Evolutionary conservation across 2,888 invertebrate species (phyloP).

Genomic region (Drosophila suboccidentalis): DNA sequence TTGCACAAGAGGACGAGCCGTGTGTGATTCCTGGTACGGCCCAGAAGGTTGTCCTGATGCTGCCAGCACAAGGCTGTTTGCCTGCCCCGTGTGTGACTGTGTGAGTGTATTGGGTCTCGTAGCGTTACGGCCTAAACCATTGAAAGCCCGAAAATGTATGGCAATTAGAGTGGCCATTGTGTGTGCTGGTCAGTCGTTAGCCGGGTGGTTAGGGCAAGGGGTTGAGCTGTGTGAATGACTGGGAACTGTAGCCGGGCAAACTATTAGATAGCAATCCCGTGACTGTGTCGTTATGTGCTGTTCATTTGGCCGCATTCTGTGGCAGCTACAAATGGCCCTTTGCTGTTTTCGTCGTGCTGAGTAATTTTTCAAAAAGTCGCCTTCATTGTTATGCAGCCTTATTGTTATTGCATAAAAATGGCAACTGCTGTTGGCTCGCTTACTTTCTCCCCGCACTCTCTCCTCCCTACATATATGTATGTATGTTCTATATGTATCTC

Average conservation of each 20-base stretch:
- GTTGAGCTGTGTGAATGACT: neutral
- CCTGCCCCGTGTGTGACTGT: conserved; percentile 26
- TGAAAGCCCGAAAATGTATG: conserved; percentile 82
- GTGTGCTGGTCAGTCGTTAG: conserved; percentile 41
- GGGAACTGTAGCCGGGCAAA: conserved; percentile 57
- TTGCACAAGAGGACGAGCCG: conserved; percentile 46
- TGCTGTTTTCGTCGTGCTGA: conserved; percentile 57
- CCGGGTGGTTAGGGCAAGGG: neutral
- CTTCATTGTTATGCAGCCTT: conserved; percentile 78
- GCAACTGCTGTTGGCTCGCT: conserved; percentile 28
- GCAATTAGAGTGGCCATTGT: conserved; percentile 83
- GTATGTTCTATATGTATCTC: neutral
- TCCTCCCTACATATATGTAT: neutral
- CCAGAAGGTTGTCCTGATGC: conserved; percentile 1
- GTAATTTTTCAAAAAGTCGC: conserved; percentile 74
- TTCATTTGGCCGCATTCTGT: conserved; percentile 80
- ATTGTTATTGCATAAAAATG: conserved; percentile 83
- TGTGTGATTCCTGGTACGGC: neutral
- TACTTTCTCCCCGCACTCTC: conserved; percentile 8
- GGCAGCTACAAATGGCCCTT: conserved; percentile 73
- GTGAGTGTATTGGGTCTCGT: conserved; percentile 22
- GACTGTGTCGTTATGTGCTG: conserved; percentile 55
- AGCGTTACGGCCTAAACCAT: conserved; percentile 69
- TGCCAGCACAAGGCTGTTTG: conserved; percentile 1
- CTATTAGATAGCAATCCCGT: conserved; percentile 71